A percentile compares a stretch with the other conserved stretches of the same genome.
These are phyloP conservation scores for Bettongia penicillata DNA, from an alignment of 2,113 vertebrate genomes.

Conservation along the genomic window DNA sequence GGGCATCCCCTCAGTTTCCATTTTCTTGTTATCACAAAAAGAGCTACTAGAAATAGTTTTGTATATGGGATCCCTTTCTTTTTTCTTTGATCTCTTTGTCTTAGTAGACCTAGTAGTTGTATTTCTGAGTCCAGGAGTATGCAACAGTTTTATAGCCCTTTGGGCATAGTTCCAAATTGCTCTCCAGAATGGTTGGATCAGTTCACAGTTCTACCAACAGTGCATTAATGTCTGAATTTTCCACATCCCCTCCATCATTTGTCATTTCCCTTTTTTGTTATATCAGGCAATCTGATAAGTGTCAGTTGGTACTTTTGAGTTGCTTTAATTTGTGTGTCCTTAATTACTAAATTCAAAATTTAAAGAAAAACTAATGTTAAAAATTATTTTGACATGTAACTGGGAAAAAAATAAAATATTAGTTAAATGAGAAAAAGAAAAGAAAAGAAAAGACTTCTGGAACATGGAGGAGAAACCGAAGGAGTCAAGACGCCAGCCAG, in stretches of 20 bases:
- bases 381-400: neutral
- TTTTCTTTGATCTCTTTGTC: neutral
- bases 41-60: neutral
- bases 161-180: neutral
- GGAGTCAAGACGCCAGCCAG: neutral
- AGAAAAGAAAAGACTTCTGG: neutral
- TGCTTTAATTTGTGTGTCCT: neutral
- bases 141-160: neutral
- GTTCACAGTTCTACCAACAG: neutral
- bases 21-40: neutral
- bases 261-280: neutral
- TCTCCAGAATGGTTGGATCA: neutral
- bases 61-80: neutral
- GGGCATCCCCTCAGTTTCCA: neutral
- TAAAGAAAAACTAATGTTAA: neutral
- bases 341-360: neutral
- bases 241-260: neutral
- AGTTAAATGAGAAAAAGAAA: neutral
- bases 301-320: neutral
- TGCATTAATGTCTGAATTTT: neutral
- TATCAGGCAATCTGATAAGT: neutral
- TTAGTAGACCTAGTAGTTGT: neutral
- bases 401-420: neutral
- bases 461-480: neutral
- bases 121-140: neutral